Evolutionary conservation across 2,113 vertebrate genomes (phyloP), one percentile per base, ranked within the genome.

Genomic region (Oreochromis tanganicae): DNA sequence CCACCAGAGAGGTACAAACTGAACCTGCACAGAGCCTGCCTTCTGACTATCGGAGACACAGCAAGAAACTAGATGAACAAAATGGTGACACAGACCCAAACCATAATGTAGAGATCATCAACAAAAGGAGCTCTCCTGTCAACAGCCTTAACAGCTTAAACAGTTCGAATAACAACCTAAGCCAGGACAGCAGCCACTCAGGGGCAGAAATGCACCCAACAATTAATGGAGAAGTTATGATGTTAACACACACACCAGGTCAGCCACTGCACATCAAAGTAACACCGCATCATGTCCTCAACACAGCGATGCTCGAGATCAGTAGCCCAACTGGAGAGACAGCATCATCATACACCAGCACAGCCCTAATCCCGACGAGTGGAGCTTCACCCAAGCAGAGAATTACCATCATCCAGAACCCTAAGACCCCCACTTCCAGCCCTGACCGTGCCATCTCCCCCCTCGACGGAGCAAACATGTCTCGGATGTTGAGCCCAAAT

Each of bases 181-280:
- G 93, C 87, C 97, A 96, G 75, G 89, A 97, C 63, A 97, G 96
- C 95, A 97, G 96, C 83, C 97, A 96, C 3, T 97, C 97, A 93
- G 96, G 96, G 66, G 96, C 96, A 85, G 97, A 98, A 4, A 92
- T 91, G 84, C 96, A 96, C 36, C 96, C 96, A 56, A 89, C 94
- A 24, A 96, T 96, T 82, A 98, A 98, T 10, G 97, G 97, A 81
- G 98, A 98, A 92, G 94, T 97, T 89, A 95, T 96, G 93, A 99
- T 98, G 84, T 93, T 99, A 75, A 97, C 97, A 48, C 98, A 98
- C 85, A 98, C 96, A 2, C 97, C 97, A 5, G 98, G 98, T 10
- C 98, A 99, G 88, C 98, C 97, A 6, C 94, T 99, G 87, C 98
- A 99, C 78, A 99, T 99, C 93, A 99, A 99, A 90, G 97, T 99